A percentile compares a stretch with the other conserved stretches of the same genome.
Evolutionary conservation across 2,888 invertebrate species (phyloP).

Genomic region (Endomychus coccineus): DNA sequence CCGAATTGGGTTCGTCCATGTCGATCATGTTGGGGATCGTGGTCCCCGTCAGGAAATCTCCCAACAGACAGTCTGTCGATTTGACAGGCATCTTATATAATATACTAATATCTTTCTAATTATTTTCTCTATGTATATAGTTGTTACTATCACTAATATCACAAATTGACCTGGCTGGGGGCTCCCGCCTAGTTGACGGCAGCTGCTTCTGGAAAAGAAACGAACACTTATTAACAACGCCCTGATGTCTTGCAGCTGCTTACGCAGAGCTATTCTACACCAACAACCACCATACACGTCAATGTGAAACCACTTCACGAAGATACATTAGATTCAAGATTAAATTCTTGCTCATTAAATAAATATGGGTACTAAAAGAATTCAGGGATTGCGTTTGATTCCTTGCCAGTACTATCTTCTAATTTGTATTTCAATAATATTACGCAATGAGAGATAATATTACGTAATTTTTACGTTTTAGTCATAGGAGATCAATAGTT

Average conservation of each 20-base stretch:
- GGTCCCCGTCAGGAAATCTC: conserved; percentile 23
- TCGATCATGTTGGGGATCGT: conserved; percentile 11
- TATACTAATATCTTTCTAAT: conserved; percentile 13
- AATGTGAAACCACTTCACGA: too few relatives aligned
- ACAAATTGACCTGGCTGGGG: conserved; percentile 38
- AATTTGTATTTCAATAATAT: too few relatives aligned
- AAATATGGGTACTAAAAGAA: too few relatives aligned
- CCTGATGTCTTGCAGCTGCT: conserved; percentile 18
- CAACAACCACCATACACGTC: too few relatives aligned
- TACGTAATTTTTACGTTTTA: too few relatives aligned
- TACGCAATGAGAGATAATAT: too few relatives aligned
- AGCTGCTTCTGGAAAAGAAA: conserved; percentile 37
- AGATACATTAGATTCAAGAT: too few relatives aligned
- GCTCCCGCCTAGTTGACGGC: conserved; percentile 35
- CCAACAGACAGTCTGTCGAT: conserved; percentile 19
- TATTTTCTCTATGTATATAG: conserved; percentile 7
- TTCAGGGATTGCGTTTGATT: too few relatives aligned
- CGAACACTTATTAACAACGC: conserved; percentile 6
- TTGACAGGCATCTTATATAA: conserved; percentile 28
- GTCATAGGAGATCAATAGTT: too few relatives aligned
- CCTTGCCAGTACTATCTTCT: too few relatives aligned
- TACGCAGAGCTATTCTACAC: too few relatives aligned
- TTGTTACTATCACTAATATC: conserved; percentile 39
- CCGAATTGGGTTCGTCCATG: conserved; percentile 15
- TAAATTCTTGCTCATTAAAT: too few relatives aligned